phyloP scores from a whole-genome alignment of 2,113 vertebrate genomes.

The Python bivittatus region DNA sequence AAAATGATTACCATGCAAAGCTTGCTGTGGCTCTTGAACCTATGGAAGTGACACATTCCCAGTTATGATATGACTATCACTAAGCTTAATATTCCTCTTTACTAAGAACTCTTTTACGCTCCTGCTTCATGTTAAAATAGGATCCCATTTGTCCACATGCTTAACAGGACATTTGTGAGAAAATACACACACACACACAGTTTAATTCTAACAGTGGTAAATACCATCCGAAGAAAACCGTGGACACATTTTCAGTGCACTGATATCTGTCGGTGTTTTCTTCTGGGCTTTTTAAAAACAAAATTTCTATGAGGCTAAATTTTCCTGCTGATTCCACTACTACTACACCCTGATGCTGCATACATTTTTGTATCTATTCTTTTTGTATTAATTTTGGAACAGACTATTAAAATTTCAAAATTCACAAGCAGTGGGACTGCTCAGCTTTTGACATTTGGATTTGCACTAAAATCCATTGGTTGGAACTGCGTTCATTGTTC shows the following conservation, averaged over 20 bases:
- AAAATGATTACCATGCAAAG: not conserved
- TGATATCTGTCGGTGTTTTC: not conserved
- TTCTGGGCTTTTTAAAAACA: not conserved
- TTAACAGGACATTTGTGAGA: too few species aligned
- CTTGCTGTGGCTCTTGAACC: not conserved
- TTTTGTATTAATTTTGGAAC: not conserved
- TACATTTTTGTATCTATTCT: not conserved
- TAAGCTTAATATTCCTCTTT: not conserved
- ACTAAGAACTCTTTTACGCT: not conserved
- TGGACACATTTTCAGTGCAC: not conserved
- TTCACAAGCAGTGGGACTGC: not conserved
- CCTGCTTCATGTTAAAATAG: not conserved
- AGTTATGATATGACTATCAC: not conserved
- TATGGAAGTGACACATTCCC: not conserved
- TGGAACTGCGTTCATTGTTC: not conserved
- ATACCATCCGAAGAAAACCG: not conserved
- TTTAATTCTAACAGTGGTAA: not conserved
- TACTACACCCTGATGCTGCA: not conserved
- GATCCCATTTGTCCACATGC: not conserved
- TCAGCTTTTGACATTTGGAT: not conserved
- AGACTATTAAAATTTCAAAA: not conserved
- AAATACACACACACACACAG: too few species aligned
- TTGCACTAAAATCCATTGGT: not conserved
- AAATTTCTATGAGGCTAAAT: not conserved
- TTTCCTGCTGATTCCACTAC: not conserved